Conservation (phyloP, 2,797 vertebrate genomes). For the Melanotaenia pygmaea region DNA sequence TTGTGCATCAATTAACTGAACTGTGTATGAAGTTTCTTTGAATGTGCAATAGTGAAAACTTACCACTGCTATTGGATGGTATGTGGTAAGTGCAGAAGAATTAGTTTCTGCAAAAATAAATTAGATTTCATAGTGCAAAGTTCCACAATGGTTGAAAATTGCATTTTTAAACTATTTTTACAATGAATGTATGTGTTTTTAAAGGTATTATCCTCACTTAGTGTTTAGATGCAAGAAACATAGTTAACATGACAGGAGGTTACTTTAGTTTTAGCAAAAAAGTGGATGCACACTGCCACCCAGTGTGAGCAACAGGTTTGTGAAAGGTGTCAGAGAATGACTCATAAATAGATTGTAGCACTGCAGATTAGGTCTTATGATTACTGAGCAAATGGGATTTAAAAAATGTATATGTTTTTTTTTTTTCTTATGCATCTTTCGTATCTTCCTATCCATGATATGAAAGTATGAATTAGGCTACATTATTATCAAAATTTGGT, state of each 20-base stretch:
- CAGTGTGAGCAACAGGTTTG: constrained; percentile 65
- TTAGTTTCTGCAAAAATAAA: constrained; percentile 6
- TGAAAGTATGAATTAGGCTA: background rate
- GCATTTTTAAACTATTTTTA: background rate
- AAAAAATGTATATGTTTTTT: background rate
- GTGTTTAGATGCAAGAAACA: constrained; percentile 4
- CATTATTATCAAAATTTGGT: background rate
- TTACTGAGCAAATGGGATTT: background rate
- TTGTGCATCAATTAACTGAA: background rate
- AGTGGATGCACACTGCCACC: constrained; percentile 75
- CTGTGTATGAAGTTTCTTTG: background rate
- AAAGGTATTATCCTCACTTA: background rate
- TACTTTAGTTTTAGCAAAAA: constrained; percentile 10
- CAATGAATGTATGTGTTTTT: background rate
- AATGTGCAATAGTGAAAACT: background rate
- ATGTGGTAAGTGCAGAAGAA: background rate
- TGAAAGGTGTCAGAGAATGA: constrained; percentile 14
- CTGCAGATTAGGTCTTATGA: background rate
- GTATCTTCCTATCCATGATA: background rate
- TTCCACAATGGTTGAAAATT: background rate
- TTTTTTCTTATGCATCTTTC: background rate
- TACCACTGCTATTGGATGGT: background rate
- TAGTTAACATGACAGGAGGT: background rate
- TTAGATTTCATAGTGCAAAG: background rate
- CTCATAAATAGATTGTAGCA: constrained; percentile 3